These are phyloP conservation scores for Hormaphis cornu DNA, from an alignment of 1,140 invertebrate species.

Conservation along the genomic window DNA sequence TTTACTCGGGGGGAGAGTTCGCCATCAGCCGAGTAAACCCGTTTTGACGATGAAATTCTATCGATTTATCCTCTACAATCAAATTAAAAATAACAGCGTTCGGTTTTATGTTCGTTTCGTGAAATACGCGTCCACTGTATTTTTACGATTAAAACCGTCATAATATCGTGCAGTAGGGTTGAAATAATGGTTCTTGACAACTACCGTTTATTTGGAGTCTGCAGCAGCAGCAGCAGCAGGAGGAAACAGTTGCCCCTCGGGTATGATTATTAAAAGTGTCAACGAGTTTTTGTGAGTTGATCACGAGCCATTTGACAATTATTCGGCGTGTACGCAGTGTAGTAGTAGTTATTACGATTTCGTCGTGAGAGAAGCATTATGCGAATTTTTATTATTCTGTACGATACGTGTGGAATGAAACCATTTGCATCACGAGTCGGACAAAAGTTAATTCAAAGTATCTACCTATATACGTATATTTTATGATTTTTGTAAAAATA, in stretches of 20 bases:
- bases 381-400: too few relatives aligned
- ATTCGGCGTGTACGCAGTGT: too few relatives aligned
- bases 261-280: neutral
- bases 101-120: neutral
- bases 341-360: too few relatives aligned
- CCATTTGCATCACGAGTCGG: too few relatives aligned
- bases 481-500: too few relatives aligned
- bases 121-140: too few relatives aligned
- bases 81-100: neutral
- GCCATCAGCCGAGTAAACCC: neutral
- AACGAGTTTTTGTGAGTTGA: neutral
- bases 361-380: too few relatives aligned
- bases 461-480: too few relatives aligned
- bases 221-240: too few relatives aligned
- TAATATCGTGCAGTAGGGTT: neutral
- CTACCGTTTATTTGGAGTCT: neutral
- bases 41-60: conserved; percentile 6
- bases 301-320: too few relatives aligned
- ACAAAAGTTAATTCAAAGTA: too few relatives aligned
- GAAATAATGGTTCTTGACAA: neutral
- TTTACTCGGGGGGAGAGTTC: neutral
- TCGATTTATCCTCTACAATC: neutral
- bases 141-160: neutral
- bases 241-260: neutral
- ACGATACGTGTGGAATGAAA: too few relatives aligned